Evolutionary conservation across 1,140 invertebrate genomes (phyloP).

Genomic region (Colletes latitarsis): DNA sequence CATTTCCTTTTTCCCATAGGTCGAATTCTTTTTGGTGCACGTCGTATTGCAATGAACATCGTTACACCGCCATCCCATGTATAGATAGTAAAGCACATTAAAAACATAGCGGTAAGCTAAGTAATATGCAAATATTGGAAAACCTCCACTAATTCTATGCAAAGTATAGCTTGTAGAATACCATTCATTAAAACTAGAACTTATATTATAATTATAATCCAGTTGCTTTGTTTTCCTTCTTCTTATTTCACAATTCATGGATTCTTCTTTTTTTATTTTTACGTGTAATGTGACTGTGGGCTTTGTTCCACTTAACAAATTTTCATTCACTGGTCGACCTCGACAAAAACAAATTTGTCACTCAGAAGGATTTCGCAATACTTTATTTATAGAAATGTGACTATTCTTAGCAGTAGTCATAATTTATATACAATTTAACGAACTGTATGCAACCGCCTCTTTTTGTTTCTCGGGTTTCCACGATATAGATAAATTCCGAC

Average conservation of each 20-base stretch:
- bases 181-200: conserved; percentile 63
- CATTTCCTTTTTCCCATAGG: neutral
- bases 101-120: conserved; percentile 73
- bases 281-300: conserved; percentile 1
- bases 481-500: conserved; percentile 44
- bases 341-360: conserved; percentile 42
- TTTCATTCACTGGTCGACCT: neutral
- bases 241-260: conserved; percentile 20
- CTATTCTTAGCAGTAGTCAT: conserved; percentile 40
- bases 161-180: conserved; percentile 91
- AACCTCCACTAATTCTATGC: conserved; percentile 93
- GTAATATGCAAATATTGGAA: conserved; percentile 81
- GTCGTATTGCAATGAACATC: conserved; percentile 43
- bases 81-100: conserved; percentile 68
- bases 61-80: conserved; percentile 55
- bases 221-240: conserved; percentile 4
- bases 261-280: conserved; percentile 5
- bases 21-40: conserved; percentile 15
- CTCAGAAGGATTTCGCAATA: neutral
- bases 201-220: conserved; percentile 43
- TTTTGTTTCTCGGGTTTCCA: neutral
- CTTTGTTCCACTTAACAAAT: conserved; percentile 30
- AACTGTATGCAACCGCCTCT: conserved; percentile 29
- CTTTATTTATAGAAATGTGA: conserved; percentile 46
- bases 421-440: conserved; percentile 61